Percentiles rank a stretch among this genome's conserved stretches.
Conservation (phyloP, 2,888 invertebrate genomes). For the Kuschelorhynchus macadamiae region DNA sequence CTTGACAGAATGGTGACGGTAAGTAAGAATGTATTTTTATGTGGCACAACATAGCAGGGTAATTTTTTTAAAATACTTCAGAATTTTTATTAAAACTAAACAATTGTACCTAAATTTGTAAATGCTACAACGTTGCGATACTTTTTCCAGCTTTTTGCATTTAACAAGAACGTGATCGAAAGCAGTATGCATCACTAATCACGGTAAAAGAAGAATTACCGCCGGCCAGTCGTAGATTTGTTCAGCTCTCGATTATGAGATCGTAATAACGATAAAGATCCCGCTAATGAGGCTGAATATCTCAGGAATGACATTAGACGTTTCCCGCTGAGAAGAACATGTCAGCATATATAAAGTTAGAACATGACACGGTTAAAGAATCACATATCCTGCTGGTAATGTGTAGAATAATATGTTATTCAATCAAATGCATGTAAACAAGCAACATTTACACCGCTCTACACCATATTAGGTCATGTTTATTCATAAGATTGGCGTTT, state of each 20-base stretch:
- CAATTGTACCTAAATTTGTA: no score
- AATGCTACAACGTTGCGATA: no score
- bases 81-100: no score
- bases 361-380: slow-evolving; percentile 38
- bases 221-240: slow-evolving; percentile 12
- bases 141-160: no score
- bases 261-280: slow-evolving; percentile 53
- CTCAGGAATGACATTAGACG: slow-evolving; percentile 40
- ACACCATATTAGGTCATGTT: slow-evolving; percentile 31
- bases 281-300: slow-evolving; percentile 52
- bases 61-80: no score
- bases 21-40: no score
- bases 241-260: slow-evolving; percentile 32
- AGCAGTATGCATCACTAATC: background rate
- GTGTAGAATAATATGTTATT: slow-evolving; percentile 35
- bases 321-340: slow-evolving; percentile 40
- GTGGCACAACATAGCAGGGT: no score
- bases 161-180: no score
- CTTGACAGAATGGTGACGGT: no score
- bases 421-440: slow-evolving; percentile 46
- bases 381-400: slow-evolving; percentile 33
- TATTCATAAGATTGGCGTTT: slow-evolving; percentile 29
- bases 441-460: slow-evolving; percentile 46
- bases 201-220: background rate
- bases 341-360: slow-evolving; percentile 43